Evolutionary conservation across 1,140 invertebrate species (phyloP).

Genomic region (Drosophila murphyi): DNA sequence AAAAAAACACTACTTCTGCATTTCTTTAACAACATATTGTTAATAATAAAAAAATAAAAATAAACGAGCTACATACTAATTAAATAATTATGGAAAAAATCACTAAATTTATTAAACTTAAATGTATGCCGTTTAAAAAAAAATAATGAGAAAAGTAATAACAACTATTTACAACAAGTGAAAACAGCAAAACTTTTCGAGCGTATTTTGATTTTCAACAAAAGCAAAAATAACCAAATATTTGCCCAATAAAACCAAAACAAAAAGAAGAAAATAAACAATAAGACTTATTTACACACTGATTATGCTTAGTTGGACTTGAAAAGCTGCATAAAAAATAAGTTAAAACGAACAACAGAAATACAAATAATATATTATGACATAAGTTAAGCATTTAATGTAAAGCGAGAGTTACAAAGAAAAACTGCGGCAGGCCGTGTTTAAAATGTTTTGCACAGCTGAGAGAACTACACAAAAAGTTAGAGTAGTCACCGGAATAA

Average conservation of each 20-base stretch:
- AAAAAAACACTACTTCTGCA: constrained; percentile 33
- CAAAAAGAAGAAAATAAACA: constrained; percentile 53
- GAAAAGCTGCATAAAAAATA: constrained; percentile 54
- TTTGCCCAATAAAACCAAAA: constrained; percentile 29
- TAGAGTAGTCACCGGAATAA: background rate
- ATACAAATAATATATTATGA: constrained; percentile 25
- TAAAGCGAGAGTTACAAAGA: constrained; percentile 29
- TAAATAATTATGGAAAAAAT: constrained; percentile 24
- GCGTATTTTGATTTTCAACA: constrained; percentile 59
- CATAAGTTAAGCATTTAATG: constrained; percentile 72
- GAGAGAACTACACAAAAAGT: constrained; percentile 5
- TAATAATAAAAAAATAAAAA: constrained; percentile 20
- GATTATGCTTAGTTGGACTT: constrained; percentile 81
- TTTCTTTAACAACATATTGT: constrained; percentile 43
- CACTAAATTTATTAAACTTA: constrained; percentile 28
- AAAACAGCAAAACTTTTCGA: constrained; percentile 52
- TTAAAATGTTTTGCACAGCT: constrained; percentile 54
- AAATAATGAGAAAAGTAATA: constrained; percentile 1
- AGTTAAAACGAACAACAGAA: constrained; percentile 32
- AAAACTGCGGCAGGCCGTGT: constrained; percentile 67
- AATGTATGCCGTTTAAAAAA: constrained; percentile 33
- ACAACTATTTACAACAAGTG: constrained; percentile 67
- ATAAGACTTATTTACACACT: constrained; percentile 82
- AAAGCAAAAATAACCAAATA: constrained; percentile 42
- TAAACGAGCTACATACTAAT: constrained; percentile 27